Evolutionary conservation across 2,113 vertebrate species (phyloP).

Genomic region (Hemibagrus wyckioides): DNA sequence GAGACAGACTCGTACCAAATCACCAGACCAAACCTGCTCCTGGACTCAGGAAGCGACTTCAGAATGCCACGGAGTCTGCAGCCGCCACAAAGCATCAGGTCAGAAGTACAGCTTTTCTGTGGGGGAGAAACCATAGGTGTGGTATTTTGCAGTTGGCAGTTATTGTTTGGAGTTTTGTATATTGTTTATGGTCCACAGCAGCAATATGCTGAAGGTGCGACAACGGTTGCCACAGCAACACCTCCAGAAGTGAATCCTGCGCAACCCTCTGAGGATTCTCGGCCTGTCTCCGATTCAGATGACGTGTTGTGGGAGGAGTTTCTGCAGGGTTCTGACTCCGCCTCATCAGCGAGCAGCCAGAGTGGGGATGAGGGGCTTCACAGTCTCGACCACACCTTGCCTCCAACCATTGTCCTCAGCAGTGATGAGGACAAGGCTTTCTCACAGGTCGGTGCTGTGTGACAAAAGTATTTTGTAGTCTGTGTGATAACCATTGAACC

Average conservation of each 20-base stretch:
- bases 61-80: slow-evolving; percentile 44
- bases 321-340: slow-evolving; percentile 87
- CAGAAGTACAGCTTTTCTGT: not conserved
- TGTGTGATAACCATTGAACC: not conserved
- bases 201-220: slow-evolving; percentile 49
- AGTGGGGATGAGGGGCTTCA: slow-evolving; percentile 75
- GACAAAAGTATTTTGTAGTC: not conserved
- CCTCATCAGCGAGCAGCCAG: slow-evolving; percentile 86
- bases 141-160: not conserved
- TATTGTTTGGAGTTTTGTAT: not conserved
- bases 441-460: slow-evolving; percentile 76
- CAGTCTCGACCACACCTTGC: slow-evolving; percentile 57
- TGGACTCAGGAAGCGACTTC: slow-evolving; percentile 72
- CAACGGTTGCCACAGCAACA: slow-evolving; percentile 30
- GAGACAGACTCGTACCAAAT: slow-evolving; percentile 59
- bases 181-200: slow-evolving; percentile 27
- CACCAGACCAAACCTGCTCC: slow-evolving; percentile 71
- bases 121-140: not conserved
- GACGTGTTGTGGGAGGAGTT: slow-evolving; percentile 96
- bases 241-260: slow-evolving; percentile 67
- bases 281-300: slow-evolving; percentile 89
- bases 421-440: slow-evolving; percentile 85
- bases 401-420: slow-evolving; percentile 66
- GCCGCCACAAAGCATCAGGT: slow-evolving; percentile 51
- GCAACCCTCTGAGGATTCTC: slow-evolving; percentile 78